Percentiles rank a stretch among this genome's conserved stretches.
Conservation (phyloP, 2,888 invertebrate species). For the Ochropacha duplaris region DNA sequence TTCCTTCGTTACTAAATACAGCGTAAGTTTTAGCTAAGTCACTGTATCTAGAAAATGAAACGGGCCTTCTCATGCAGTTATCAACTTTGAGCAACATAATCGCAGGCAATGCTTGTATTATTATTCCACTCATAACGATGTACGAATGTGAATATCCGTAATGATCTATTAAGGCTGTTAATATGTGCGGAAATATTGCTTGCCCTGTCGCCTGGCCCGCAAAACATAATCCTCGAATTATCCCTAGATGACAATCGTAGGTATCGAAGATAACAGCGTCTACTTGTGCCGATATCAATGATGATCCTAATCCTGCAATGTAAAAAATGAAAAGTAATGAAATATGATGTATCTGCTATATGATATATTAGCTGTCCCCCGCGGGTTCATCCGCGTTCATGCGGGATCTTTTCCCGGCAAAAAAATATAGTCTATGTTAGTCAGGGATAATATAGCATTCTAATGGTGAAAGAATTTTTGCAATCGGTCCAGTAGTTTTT, state of each 20-base stretch:
- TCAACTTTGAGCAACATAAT: slow-evolving; percentile 65
- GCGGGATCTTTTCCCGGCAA: too few relatives aligned
- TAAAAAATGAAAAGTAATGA: neutral
- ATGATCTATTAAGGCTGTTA: slow-evolving; percentile 60
- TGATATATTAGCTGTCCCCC: too few relatives aligned
- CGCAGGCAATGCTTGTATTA: slow-evolving; percentile 70
- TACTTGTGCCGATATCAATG: slow-evolving; percentile 73
- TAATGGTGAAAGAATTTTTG: too few relatives aligned
- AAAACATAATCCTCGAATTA: slow-evolving; percentile 65
- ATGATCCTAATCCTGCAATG: slow-evolving; percentile 75
- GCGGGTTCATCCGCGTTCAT: too few relatives aligned
- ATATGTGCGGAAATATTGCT: slow-evolving; percentile 70
- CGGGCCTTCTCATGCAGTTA: slow-evolving; percentile 48
- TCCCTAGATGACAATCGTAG: slow-evolving; percentile 65
- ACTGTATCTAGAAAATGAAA: slow-evolving; percentile 63
- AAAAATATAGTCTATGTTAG: too few relatives aligned
- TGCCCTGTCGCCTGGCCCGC: slow-evolving; percentile 75
- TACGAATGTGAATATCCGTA: slow-evolving; percentile 66
- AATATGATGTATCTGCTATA: neutral
- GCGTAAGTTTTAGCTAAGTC: slow-evolving; percentile 68
- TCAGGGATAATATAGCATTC: too few relatives aligned
- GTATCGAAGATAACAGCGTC: slow-evolving; percentile 76
- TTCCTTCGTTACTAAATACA: slow-evolving; percentile 60
- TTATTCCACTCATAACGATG: slow-evolving; percentile 64
- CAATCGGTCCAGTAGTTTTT: too few relatives aligned